Conservation (phyloP, 2,888 invertebrate genomes). For the Adineta ricciae region DNA sequence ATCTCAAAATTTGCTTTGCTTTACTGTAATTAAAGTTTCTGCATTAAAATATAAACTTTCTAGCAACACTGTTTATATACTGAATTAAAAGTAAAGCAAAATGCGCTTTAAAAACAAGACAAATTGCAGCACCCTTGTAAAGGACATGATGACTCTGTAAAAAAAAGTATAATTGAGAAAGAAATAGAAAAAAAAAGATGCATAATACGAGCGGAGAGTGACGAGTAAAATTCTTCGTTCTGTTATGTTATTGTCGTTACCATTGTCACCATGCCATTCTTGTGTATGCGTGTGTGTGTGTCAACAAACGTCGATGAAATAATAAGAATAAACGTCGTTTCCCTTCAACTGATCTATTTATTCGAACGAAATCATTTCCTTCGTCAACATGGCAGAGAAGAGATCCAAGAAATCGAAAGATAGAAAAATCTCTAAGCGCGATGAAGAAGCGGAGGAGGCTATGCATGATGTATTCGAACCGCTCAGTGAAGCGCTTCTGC, state of each 20-base stretch:
- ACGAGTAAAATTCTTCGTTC: background rate
- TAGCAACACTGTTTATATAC: no score
- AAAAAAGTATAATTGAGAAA: background rate
- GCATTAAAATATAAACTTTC: no score
- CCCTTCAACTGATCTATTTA: background rate
- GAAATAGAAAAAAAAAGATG: background rate
- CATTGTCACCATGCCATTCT: background rate
- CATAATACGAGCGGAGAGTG: background rate
- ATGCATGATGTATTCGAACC: no score
- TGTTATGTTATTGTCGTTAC: background rate
- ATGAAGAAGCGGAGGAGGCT: no score
- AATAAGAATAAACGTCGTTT: background rate
- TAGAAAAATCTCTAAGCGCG: no score
- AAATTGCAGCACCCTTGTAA: background rate
- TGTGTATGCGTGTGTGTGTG: no score
- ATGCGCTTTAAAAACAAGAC: no score
- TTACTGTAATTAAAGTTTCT: no score
- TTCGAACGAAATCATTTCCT: background rate
- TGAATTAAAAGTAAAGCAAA: no score
- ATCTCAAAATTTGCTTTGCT: background rate
- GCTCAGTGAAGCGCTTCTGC: no score
- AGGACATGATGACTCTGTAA: background rate
- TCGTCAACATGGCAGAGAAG: background rate
- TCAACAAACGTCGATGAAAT: background rate
- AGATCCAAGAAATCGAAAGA: background rate